A percentile compares a stretch with the other conserved stretches of the same genome.
These are phyloP conservation scores for Bradypodion pumilum DNA, from an alignment of 2,797 vertebrate genomes.

Conservation along the genomic window DNA sequence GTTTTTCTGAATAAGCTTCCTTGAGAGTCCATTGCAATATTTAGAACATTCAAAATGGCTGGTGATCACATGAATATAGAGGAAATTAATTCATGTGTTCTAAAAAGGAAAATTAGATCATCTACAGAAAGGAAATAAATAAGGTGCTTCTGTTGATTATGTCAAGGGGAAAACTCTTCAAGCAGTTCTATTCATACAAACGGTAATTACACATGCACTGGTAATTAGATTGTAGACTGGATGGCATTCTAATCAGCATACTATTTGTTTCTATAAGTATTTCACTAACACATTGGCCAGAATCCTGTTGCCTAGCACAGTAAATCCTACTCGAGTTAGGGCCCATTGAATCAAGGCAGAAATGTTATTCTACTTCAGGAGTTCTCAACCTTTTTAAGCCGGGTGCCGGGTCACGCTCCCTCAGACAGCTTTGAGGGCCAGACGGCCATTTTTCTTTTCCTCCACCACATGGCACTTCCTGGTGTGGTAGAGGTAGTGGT, in stretches of 20 bases:
- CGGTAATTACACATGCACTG: neutral
- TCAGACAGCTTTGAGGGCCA: too few relatives aligned
- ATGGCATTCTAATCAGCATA: neutral
- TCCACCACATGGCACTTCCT: too few relatives aligned
- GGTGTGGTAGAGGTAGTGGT: too few relatives aligned
- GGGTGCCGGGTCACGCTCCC: too few relatives aligned
- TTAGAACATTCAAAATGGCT: neutral
- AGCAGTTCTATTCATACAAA: neutral
- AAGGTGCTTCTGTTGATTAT: conserved; percentile 26
- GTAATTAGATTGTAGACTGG: neutral
- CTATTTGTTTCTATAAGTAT: neutral
- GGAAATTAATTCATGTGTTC: conserved; percentile 18
- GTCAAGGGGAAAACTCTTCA: neutral
- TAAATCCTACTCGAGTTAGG: too few relatives aligned
- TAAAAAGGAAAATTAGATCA: conserved; percentile 21
- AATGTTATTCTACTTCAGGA: too few relatives aligned
- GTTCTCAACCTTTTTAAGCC: too few relatives aligned
- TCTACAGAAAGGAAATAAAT: conserved; percentile 14
- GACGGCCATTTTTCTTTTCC: too few relatives aligned
- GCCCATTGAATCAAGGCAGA: neutral
- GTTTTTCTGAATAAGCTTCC: neutral
- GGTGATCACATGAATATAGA: neutral
- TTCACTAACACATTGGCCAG: neutral
- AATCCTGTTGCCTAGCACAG: too few relatives aligned
- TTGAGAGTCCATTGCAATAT: neutral